Evolutionary conservation across 1,140 invertebrate species (phyloP).

Genomic region (Lucilia sericata): DNA sequence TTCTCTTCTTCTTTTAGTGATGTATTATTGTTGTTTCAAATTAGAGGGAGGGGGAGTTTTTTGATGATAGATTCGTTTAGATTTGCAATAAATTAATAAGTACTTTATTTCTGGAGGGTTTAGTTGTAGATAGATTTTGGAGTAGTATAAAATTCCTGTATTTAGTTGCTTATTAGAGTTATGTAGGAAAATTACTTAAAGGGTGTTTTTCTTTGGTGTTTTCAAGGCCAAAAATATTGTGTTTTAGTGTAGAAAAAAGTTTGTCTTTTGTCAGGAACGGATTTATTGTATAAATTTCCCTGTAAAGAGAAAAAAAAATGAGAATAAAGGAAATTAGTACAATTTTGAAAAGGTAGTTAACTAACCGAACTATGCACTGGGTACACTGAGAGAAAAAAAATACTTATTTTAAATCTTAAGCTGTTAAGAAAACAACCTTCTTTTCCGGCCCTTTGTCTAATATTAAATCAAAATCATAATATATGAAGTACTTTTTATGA

Average conservation of each 20-base stretch:
- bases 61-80: background rate
- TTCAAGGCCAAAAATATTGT: slow-evolving; percentile 26
- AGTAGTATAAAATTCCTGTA: slow-evolving; percentile 31
- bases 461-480: background rate
- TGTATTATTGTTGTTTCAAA: background rate
- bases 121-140: background rate
- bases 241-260: slow-evolving; percentile 28
- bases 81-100: background rate
- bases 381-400: background rate
- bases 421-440: background rate
- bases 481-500: no score
- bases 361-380: no score
- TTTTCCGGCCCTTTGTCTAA: background rate
- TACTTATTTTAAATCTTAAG: background rate
- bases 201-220: background rate
- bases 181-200: slow-evolving; percentile 9
- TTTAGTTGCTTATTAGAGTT: slow-evolving; percentile 7
- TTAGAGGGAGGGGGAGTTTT: background rate
- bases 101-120: slow-evolving; percentile 3
- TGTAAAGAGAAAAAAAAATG: slow-evolving; percentile 17
- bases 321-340: background rate
- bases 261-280: slow-evolving; percentile 40
- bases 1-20: background rate
- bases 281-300: slow-evolving; percentile 31
- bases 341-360: no score